Evolutionary conservation across 2,888 invertebrate genomes (phyloP), one percentile per base, ranked within the genome.

Genomic region (Lypha dubia): DNA sequence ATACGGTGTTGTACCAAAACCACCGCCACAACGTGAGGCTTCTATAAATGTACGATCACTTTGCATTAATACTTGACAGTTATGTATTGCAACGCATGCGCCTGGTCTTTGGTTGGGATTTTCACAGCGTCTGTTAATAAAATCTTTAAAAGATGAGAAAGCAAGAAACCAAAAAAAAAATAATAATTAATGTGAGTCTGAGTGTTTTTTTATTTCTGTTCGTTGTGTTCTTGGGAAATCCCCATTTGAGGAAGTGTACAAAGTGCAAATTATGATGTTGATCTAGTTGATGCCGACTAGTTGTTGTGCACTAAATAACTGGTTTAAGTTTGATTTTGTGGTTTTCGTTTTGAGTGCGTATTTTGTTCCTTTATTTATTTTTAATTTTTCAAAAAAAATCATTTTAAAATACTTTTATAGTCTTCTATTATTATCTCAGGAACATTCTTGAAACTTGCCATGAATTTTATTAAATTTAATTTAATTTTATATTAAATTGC

Each of bases 51-150:
- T 85, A 32, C 87, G 88, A 38, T 89, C 89, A 11, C 84, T 63
- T 5, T 87, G 87, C 46, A 89, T 75, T 44, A 92, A 35, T 0
- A 89, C 88, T 77, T 89, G 89, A 62, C 92, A 92, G n/a, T 91
- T 89, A 32, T 87, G 88, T 8, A 92, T 89, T 82, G 89, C 89
- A 3, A 90, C 88, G 79, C 92, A 92, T 15, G 89, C 85, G 22
- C 91, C 92, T 11, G 85, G 63, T 1, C 88, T 87, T 62, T 88
- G 88, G 79, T 92, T 92, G n/a, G 92, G 92, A 88, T 91, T 92
- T 24, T 87, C 62, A 94, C 95, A 89, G 95, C 96, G 88, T 15
- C 87, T 87, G 87, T 88, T 92, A 89, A 85, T 68, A 88, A 67
- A 41, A 74, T 56, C 82, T 85, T 28, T 35, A 5, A 53, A n/a